Conservation (phyloP, 1,140 invertebrate genomes). For the Pogonomyrmex barbatus region DNA sequence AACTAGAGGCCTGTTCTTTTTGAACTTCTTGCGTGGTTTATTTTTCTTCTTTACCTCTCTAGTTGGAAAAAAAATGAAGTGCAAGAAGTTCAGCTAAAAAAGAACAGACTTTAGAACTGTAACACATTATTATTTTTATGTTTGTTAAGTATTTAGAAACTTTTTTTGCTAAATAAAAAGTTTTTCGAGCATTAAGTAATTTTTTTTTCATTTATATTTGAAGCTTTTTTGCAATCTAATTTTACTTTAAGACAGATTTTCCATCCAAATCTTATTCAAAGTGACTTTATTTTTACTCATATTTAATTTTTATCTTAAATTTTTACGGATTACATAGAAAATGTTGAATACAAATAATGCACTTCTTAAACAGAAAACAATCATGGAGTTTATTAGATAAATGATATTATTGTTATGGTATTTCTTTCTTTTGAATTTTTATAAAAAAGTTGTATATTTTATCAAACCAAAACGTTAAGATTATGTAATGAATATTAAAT, state of each 20-base stretch:
- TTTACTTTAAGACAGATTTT: not conserved
- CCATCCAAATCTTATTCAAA: not conserved
- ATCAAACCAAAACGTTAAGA: too few species aligned
- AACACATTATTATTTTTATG: not conserved
- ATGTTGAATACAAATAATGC: not conserved
- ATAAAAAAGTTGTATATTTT: too few species aligned
- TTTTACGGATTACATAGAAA: not conserved
- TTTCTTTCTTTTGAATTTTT: too few species aligned
- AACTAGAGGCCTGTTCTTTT: not conserved
- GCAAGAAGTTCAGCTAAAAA: too few species aligned
- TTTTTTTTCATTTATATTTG: not conserved
- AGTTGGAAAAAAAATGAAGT: too few species aligned
- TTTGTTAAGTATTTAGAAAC: not conserved
- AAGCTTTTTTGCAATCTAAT: not conserved
- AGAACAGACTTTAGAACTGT: too few species aligned
- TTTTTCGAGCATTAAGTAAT: not conserved
- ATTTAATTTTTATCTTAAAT: not conserved
- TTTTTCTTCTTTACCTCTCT: too few species aligned
- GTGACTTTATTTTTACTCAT: not conserved
- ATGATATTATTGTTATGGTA: too few species aligned
- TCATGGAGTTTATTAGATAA: too few species aligned
- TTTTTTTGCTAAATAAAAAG: not conserved
- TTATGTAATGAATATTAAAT: too few species aligned
- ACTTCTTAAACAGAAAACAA: not conserved
- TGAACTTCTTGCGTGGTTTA: too few species aligned